A percentile compares a stretch with the other conserved stretches of the same genome.
Conservation (phyloP, 2,113 vertebrate genomes). For the Eptatretus burgeri region DNA sequence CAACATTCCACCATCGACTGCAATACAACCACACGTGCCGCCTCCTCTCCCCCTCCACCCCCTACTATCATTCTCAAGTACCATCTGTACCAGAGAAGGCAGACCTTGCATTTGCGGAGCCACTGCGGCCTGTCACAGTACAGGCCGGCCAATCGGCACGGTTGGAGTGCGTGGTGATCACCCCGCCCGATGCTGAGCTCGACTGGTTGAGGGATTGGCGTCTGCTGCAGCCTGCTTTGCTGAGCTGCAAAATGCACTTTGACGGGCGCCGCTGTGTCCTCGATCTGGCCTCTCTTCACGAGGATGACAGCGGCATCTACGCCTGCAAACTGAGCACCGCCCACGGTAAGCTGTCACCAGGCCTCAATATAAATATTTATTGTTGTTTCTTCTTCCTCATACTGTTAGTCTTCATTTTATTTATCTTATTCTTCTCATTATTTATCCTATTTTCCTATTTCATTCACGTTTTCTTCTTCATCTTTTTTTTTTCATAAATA, state of each 20-base stretch:
- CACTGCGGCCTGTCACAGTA: conserved; percentile 54
- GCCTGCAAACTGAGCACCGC: conserved; percentile 83
- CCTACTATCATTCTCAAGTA: conserved; percentile 7
- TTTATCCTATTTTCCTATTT: too few species aligned
- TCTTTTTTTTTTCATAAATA: too few species aligned
- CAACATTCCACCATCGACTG: neutral
- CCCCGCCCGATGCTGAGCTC: conserved; percentile 65
- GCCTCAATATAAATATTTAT: too few species aligned
- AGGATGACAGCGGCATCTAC: conserved; percentile 72
- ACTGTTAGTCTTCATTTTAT: too few species aligned
- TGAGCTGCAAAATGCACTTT: conserved; percentile 98
- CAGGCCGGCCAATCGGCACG: conserved; percentile 60
- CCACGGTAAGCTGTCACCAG: conserved; percentile 28
- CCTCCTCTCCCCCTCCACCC: neutral
- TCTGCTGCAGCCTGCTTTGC: conserved; percentile 71
- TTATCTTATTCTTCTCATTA: too few species aligned
- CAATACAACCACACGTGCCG: neutral
- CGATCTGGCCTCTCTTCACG: conserved; percentile 75
- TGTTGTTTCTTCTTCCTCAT: too few species aligned
- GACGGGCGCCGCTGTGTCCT: conserved; percentile 63
- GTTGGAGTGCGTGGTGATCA: conserved; percentile 65
- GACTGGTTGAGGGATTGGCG: conserved; percentile 76
- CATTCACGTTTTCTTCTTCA: too few species aligned
- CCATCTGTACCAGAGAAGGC: conserved; percentile 25
- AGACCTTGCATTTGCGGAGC: conserved; percentile 41